Evolutionary conservation across 92 coral and sea anemone genomes (phyloP), one percentile per base, ranked within the genome.

Genomic region (Actinernus sp.): DNA sequence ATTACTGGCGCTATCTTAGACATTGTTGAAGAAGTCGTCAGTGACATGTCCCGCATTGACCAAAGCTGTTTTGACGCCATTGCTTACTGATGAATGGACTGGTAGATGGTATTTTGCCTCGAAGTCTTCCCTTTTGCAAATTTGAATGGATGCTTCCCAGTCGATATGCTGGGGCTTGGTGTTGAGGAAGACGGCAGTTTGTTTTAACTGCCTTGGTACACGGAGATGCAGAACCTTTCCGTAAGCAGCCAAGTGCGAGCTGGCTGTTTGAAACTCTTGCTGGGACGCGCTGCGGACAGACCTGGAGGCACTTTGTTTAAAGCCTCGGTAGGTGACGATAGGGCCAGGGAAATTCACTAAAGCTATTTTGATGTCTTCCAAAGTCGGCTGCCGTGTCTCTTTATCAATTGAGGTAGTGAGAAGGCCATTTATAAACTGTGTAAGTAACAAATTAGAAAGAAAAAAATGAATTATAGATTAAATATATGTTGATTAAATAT

Each of bases 291-390:
- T 48, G 27, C 45, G 39, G 25, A 65, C 21, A 17, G 45, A 0
- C 30, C 73, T 28, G 25, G 73, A 22, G 23, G 40, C 56, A 18
- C 18, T 30, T 47, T 70, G 72, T 27, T 71, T 71, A 5, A 71
- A 37, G 11, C 57, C 79, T 29, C 79, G 8, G 32, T 32, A 45
- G 26, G 67, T 71, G 22, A 71, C 71, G 38, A 71, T 61, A 16
- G 79, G 71, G 45, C 79, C 79, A 58, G 79, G 41, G 37, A 71
- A 58, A 10, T 41, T 58, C 6, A 71, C 33, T 32, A 58, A 28
- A 17, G 70, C 46, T 0, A 28, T 25, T 59, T 71, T 70, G 26
- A 58, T 65, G 40, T 65, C 70, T 29, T 60, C 69, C 27, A 28
- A 30, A 22, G 31, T 71, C 12, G 78, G 78, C 25, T 71, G 78